phyloP scores from a whole-genome alignment of 2,797 vertebrate species.

The Lophotriccus pileatus region DNA sequence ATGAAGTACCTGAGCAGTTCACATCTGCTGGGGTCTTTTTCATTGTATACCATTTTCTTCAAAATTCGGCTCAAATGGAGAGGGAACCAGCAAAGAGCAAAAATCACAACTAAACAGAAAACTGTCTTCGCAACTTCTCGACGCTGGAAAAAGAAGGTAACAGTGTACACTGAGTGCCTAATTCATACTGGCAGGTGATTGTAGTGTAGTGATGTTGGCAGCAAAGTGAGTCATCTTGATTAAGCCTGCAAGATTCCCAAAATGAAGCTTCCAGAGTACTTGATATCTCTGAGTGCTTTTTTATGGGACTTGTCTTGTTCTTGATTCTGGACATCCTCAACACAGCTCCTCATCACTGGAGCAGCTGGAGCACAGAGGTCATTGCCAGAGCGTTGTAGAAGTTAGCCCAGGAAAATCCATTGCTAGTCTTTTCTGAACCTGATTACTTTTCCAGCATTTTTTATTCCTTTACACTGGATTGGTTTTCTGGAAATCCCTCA shows the following conservation, averaged over 20 bases:
- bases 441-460: neutral
- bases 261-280: neutral
- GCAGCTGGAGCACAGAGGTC: neutral
- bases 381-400: neutral
- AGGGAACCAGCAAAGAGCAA: slow-evolving; percentile 98
- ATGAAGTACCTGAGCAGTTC: slow-evolving; percentile 83
- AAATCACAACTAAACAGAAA: slow-evolving; percentile 96
- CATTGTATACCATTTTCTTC: slow-evolving; percentile 83
- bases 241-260: neutral
- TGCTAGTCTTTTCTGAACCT: neutral
- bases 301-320: neutral
- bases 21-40: slow-evolving; percentile 80
- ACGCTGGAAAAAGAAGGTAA: slow-evolving; percentile 78
- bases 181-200: neutral
- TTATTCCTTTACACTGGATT: neutral
- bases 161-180: neutral
- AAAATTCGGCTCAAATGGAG: slow-evolving; percentile 92
- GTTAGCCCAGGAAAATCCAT: neutral
- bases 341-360: neutral
- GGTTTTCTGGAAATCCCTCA: neutral
- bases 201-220: neutral
- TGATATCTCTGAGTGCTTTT: neutral
- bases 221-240: neutral
- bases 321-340: neutral
- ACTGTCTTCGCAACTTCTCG: slow-evolving; percentile 97